Conservation (phyloP, 1,140 invertebrate species). For the Ylistrum balloti region DNA sequence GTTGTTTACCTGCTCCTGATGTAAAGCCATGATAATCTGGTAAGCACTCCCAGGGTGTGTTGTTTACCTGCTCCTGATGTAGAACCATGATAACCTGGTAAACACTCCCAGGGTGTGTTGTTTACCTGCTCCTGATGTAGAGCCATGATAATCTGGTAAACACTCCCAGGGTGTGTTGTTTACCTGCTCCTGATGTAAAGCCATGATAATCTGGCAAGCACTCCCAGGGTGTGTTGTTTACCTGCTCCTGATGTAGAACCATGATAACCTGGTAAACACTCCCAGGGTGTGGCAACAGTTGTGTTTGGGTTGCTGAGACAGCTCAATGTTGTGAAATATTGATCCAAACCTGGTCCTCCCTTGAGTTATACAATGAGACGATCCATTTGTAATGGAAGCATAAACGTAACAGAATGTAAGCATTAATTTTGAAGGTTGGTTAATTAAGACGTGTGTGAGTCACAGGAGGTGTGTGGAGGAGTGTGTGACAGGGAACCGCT, state of each 20-base stretch:
- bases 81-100: neutral
- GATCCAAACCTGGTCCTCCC: neutral
- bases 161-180: no score
- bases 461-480: neutral
- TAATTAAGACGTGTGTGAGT: conserved; percentile 6
- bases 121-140: no score
- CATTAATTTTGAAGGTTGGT: conserved; percentile 40
- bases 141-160: no score
- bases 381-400: conserved; percentile 3
- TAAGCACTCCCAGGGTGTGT: neutral
- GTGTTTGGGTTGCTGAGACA: conserved; percentile 37
- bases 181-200: no score
- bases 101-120: neutral
- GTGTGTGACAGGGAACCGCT: neutral
- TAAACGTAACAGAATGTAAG: conserved; percentile 13
- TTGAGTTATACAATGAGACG: neutral
- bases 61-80: neutral
- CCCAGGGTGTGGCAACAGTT: neutral
- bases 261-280: neutral
- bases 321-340: conserved; percentile 39
- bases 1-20: no score
- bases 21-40: no score
- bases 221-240: neutral
- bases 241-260: neutral
- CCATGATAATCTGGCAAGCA: neutral